Evolutionary conservation across 1,140 invertebrate species (phyloP).

Genomic region (Penaeus vannamei): DNA sequence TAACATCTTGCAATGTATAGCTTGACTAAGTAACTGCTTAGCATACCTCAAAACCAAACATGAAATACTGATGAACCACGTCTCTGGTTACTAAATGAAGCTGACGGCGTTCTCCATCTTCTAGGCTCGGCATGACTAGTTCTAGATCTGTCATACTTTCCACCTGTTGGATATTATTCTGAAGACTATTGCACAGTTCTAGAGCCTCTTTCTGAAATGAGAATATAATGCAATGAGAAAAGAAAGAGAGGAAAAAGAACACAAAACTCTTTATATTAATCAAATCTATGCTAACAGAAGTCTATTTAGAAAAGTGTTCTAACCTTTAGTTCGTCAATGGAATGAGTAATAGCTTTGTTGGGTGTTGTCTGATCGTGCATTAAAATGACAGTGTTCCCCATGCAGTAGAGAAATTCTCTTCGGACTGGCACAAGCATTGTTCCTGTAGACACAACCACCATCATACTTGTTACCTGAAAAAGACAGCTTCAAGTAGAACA

Average conservation of each 20-base stretch:
- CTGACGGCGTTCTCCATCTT: slow-evolving; percentile 42
- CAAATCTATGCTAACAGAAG: not conserved
- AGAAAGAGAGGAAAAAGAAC: not conserved
- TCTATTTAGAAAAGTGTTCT: slow-evolving; percentile 16
- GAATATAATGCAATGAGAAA: slow-evolving; percentile 25
- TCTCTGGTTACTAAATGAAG: slow-evolving; percentile 77
- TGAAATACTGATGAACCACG: slow-evolving; percentile 88
- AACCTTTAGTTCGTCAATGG: slow-evolving; percentile 79
- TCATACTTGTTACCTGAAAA: slow-evolving; percentile 72
- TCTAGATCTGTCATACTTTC: slow-evolving; percentile 58
- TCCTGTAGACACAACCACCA: slow-evolving; percentile 73
- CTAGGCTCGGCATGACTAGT: slow-evolving; percentile 34
- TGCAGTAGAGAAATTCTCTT: slow-evolving; percentile 71
- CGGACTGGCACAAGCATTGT: slow-evolving; percentile 71
- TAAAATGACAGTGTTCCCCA: slow-evolving; percentile 72
- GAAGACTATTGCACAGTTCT: slow-evolving; percentile 42
- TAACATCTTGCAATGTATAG: too few relatives aligned
- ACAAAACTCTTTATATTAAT: not conserved
- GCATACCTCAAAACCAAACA: slow-evolving; percentile 87
- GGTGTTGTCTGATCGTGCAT: slow-evolving; percentile 74
- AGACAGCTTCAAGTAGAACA: slow-evolving; percentile 31
- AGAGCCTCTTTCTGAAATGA: slow-evolving; percentile 50
- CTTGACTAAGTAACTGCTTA: too few relatives aligned
- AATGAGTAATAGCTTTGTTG: slow-evolving; percentile 77
- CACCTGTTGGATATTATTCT: slow-evolving; percentile 45